phyloP scores from a whole-genome alignment of 2,888 invertebrate genomes.

The Xanthorhoe spadicearia region DNA sequence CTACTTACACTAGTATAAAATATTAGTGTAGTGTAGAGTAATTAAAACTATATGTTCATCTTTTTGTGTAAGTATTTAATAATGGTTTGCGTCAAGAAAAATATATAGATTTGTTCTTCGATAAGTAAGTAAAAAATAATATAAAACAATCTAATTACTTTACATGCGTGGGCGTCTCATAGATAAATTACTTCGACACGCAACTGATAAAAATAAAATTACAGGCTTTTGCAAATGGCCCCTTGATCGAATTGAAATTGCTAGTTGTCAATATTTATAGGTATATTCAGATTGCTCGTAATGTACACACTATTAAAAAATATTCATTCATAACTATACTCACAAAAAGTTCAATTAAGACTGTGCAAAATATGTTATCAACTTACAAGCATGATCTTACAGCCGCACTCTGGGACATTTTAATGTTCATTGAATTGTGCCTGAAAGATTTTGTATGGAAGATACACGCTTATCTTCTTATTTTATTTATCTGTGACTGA shows the following conservation, averaged over 20 bases:
- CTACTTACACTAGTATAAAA: no score
- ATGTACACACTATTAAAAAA: conserved; percentile 3
- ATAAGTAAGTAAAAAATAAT: conserved; percentile 19
- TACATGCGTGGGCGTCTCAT: conserved; percentile 30
- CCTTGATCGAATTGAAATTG: conserved; percentile 19
- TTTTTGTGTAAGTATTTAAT: not conserved
- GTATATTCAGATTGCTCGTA: not conserved
- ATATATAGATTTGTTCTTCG: conserved; percentile 8
- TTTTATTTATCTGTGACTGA: no score
- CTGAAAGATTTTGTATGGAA: no score
- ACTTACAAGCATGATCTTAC: not conserved
- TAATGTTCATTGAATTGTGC: no score
- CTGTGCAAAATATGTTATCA: not conserved
- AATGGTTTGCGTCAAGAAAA: conserved; percentile 6
- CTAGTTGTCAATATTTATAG: conserved; percentile 19
- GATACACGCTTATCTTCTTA: no score
- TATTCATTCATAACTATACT: not conserved
- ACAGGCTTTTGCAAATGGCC: conserved; percentile 25
- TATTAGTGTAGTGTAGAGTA: no score
- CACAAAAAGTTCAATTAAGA: not conserved
- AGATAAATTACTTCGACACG: conserved; percentile 34
- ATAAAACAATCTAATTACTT: conserved; percentile 33
- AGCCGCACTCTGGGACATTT: no score
- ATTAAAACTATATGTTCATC: no score
- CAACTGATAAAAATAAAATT: conserved; percentile 38